phyloP scores from a whole-genome alignment of 2,113 vertebrate genomes.

The Struthidea cinerea region DNA sequence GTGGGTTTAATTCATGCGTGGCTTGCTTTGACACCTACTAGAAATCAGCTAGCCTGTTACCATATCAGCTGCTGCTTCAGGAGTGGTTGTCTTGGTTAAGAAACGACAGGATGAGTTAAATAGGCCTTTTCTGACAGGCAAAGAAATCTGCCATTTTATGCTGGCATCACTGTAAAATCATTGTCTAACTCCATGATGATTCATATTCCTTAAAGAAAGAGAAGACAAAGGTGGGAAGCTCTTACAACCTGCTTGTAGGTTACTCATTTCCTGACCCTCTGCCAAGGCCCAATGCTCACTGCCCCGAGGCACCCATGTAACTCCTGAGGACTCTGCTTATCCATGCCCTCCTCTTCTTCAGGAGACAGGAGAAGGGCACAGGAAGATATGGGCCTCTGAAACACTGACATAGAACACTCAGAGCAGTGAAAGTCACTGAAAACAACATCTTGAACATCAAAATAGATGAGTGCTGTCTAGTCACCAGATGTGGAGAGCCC shows the following conservation, averaged over 20 bases:
- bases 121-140: not conserved
- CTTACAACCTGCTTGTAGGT: not conserved
- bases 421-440: not conserved
- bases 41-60: not conserved
- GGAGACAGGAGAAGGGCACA: not conserved
- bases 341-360: not conserved
- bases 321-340: not conserved
- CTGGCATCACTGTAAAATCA: rapidly evolving
- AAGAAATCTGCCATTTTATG: not conserved
- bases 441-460: not conserved
- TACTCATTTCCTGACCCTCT: not conserved
- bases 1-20: not conserved
- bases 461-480: not conserved
- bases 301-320: rapidly evolving
- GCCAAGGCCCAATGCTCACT: rapidly evolving
- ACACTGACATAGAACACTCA: not conserved
- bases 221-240: not conserved
- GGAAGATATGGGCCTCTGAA: not conserved
- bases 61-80: not conserved
- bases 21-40: not conserved
- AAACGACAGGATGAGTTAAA: not conserved
- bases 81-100: not conserved
- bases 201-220: not conserved
- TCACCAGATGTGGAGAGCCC: not conserved
- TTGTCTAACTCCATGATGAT: not conserved